Evolutionary conservation across 2,888 invertebrate genomes (phyloP).

Genomic region (Mesopsocus fuscifrons): DNA sequence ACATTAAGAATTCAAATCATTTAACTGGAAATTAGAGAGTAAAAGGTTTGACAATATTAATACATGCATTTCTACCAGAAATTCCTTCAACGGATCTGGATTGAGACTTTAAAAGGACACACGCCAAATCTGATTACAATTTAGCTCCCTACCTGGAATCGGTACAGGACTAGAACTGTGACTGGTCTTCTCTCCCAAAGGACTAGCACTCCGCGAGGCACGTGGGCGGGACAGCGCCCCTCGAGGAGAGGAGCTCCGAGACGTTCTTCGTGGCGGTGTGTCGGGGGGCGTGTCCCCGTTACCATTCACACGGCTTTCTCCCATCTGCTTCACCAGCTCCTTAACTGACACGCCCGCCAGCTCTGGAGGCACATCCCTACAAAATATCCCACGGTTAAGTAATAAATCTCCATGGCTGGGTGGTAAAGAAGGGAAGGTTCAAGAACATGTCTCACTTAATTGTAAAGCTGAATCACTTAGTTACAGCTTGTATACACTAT

Average conservation of each 20-base stretch:
- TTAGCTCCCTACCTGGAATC: slow-evolving; percentile 34
- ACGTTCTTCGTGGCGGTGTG: slow-evolving; percentile 37
- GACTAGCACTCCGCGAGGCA: slow-evolving; percentile 20
- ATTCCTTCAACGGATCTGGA: too few relatives aligned
- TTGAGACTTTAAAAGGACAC: too few relatives aligned
- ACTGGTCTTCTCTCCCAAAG: slow-evolving; percentile 21
- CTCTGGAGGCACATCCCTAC: slow-evolving; percentile 27
- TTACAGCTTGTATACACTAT: too few relatives aligned
- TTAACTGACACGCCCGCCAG: slow-evolving; percentile 46
- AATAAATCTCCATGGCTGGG: too few relatives aligned
- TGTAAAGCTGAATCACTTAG: too few relatives aligned
- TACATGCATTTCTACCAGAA: too few relatives aligned
- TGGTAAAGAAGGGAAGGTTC: too few relatives aligned
- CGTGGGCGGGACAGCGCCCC: slow-evolving; percentile 18
- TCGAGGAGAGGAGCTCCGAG: slow-evolving; percentile 31
- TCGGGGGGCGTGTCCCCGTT: slow-evolving; percentile 54
- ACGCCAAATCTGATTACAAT: slow-evolving; percentile 2
- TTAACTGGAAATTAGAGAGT: too few relatives aligned
- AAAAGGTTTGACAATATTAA: too few relatives aligned
- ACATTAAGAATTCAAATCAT: too few relatives aligned
- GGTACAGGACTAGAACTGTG: slow-evolving; percentile 39
- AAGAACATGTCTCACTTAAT: too few relatives aligned
- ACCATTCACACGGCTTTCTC: slow-evolving; percentile 57
- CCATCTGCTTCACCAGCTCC: slow-evolving; percentile 52
- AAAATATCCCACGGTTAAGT: slow-evolving; percentile 4